Base-by-base conservation (phyloP, 2,888 invertebrate species). In the Odontomyia ornata region DNA sequence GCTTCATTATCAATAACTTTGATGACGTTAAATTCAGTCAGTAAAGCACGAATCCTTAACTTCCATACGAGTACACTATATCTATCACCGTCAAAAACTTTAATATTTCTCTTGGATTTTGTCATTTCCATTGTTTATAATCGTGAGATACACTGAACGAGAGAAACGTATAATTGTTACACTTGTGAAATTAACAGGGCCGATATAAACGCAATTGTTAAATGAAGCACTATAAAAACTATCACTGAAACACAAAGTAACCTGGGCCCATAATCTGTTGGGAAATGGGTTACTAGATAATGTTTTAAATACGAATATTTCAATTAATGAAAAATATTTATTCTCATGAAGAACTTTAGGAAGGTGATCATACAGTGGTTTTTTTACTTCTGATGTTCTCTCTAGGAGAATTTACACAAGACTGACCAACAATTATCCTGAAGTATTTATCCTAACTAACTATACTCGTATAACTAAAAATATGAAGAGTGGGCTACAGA, bases 11-110 rank as follows among this genome's bases (percentile, higher is more conserved):
- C 77, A 15, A 75, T 27, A 21, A 77, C 75, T 13, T 69, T 36
- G n/a, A 75, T 30, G 3, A 77, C 56, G 36, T 79, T 23, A 15
- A 60, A 43, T 65, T 77, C 79, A 13, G 67, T 73, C 9, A 79
- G 13, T 25, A 79, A 52, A 7, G 56, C 30, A 46, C 47, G 52
- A 5, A 79, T 62, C 2, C 76, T 60, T 28, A 79, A 77, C 62
- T 79, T 79, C 79, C 79, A 79, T 36, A n/a, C n/a, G n/a, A n/a
- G n/a, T 9, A 77, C 73, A 43, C 67, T 36, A 47, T 75, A 79
- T 30, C 75, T 77, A 18, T 79, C 79, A 1, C 77, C 76, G 21
- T 79, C 69, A 62, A 77, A 79, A 28, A 56, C 43, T n/a, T n/a
- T 27, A 56, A 67, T 67, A 46, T 43, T 43, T 15, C 27, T 67